Evolutionary conservation across 2,888 invertebrate species (phyloP).

Genomic region (Hyles lineata): DNA sequence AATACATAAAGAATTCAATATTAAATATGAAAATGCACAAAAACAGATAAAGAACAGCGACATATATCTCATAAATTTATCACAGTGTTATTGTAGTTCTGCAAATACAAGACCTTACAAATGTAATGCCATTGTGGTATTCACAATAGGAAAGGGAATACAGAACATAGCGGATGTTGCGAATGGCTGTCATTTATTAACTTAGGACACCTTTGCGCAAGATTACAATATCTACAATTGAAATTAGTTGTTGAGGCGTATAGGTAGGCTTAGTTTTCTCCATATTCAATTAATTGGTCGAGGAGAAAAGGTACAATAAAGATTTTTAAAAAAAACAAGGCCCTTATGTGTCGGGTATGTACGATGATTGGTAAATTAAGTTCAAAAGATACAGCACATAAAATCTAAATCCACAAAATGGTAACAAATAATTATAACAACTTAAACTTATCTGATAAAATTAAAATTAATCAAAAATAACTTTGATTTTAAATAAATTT

Average conservation of each 20-base stretch:
- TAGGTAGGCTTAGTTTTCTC: background rate
- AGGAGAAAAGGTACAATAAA: too few relatives aligned
- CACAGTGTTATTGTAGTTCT: background rate
- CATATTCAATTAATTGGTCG: background rate
- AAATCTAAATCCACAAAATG: too few relatives aligned
- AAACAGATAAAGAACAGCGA: background rate
- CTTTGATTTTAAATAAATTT: background rate
- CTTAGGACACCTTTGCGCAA: slow-evolving; percentile 13
- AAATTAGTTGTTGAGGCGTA: background rate
- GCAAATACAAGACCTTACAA: background rate
- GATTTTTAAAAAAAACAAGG: too few relatives aligned
- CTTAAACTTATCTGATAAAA: too few relatives aligned
- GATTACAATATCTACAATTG: slow-evolving; percentile 10
- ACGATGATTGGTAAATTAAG: too few relatives aligned
- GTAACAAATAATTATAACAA: too few relatives aligned
- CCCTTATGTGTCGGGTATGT: too few relatives aligned
- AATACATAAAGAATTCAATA: too few relatives aligned
- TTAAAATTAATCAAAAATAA: too few relatives aligned
- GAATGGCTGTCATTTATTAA: slow-evolving; percentile 20
- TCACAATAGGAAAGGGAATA: slow-evolving; percentile 11
- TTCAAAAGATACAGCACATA: too few relatives aligned
- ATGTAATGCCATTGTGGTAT: background rate
- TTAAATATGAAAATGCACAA: too few relatives aligned
- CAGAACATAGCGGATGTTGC: slow-evolving; percentile 20
- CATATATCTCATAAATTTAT: too few relatives aligned